phyloP scores from a whole-genome alignment of 2,888 invertebrate species.

The Dermolepida albohirtum region DNA sequence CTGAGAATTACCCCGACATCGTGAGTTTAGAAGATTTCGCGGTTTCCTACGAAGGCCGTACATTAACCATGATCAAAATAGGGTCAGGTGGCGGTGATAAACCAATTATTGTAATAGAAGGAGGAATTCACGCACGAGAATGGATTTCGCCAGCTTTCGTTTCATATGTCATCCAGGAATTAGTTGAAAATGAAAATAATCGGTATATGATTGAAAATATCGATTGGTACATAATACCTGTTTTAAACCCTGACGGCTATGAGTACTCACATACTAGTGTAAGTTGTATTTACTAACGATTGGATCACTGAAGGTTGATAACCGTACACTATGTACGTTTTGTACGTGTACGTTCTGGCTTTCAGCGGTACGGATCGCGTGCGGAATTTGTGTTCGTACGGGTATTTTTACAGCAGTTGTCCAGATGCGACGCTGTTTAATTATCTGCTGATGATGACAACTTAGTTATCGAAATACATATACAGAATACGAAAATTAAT shows the following conservation, averaged over 20 bases:
- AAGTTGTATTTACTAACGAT: constrained; percentile 53
- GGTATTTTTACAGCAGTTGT: too few species aligned
- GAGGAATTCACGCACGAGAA: constrained; percentile 75
- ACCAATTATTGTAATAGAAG: constrained; percentile 72
- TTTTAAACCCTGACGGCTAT: constrained; percentile 81
- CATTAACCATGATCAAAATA: constrained; percentile 72
- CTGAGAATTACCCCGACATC: constrained; percentile 65
- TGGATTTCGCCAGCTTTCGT: constrained; percentile 78
- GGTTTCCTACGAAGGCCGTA: constrained; percentile 70
- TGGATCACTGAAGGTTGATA: too few species aligned
- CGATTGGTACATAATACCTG: constrained; percentile 76
- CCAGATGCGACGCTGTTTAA: too few species aligned
- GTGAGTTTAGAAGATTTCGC: constrained; percentile 71
- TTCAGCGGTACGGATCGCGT: too few species aligned
- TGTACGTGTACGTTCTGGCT: too few species aligned
- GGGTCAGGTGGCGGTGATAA: constrained; percentile 69
- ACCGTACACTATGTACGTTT: too few species aligned
- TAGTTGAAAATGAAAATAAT: constrained; percentile 71
- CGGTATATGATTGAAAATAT: constrained; percentile 69
- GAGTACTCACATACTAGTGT: constrained; percentile 68
- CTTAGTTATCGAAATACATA: too few species aligned
- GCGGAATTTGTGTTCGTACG: too few species aligned
- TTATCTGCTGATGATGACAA: too few species aligned
- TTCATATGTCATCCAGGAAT: constrained; percentile 74
- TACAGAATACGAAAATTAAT: too few species aligned